Evolutionary conservation across 2,888 invertebrate genomes (phyloP).

Genomic region (Lasioglossum morio): DNA sequence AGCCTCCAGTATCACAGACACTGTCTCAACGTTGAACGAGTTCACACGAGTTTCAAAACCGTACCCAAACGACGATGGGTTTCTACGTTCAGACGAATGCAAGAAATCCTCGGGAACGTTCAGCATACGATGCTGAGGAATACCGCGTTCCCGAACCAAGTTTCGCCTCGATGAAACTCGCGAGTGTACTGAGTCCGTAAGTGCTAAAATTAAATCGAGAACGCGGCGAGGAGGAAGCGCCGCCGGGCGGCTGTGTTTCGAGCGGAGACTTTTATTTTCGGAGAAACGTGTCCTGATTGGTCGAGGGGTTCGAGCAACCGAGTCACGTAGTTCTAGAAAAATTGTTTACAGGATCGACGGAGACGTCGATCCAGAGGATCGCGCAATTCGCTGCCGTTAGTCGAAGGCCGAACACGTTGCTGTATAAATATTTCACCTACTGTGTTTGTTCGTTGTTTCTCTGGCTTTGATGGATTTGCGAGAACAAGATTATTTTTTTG

Average conservation of each 20-base stretch:
- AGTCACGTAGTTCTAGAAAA: neutral
- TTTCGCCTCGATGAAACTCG: constrained; percentile 56
- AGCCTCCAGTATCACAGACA: neutral
- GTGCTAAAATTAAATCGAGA: constrained; percentile 80
- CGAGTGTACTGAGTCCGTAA: constrained; percentile 66
- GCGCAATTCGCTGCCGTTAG: neutral
- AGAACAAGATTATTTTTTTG: too few species aligned
- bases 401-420: neutral
- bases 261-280: constrained; percentile 69
- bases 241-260: constrained; percentile 53
- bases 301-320: neutral
- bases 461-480: neutral
- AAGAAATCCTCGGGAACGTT: neutral
- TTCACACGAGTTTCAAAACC: neutral
- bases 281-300: constrained; percentile 23
- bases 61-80: neutral
- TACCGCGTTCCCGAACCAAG: constrained; percentile 20
- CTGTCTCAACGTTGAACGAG: neutral
- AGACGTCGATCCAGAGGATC: neutral
- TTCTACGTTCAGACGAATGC: neutral
- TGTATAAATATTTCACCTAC: neutral
- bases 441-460: neutral
- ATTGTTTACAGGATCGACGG: neutral
- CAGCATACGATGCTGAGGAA: neutral
- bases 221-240: constrained; percentile 70